A percentile compares a stretch with the other conserved stretches of the same genome.
Evolutionary conservation across 2,113 vertebrate species (phyloP).

Genomic region (Holacanthus passer): DNA sequence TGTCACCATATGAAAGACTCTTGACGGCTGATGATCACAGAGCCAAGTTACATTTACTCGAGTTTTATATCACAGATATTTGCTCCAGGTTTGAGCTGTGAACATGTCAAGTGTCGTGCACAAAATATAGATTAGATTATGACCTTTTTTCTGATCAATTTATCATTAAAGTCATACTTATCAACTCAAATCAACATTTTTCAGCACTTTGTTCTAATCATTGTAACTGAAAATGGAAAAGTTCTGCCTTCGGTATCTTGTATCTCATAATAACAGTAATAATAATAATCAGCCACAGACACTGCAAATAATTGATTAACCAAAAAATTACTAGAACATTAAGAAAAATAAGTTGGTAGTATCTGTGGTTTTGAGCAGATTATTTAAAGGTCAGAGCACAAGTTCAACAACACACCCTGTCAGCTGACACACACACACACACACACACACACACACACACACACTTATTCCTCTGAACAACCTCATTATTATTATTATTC

Average conservation of each 20-base stretch:
- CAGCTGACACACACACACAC: background rate
- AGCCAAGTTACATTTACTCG: background rate
- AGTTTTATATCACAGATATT: background rate
- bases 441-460: background rate
- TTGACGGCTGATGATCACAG: background rate
- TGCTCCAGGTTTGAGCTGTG: background rate
- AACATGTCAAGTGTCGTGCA: background rate
- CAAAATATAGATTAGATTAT: background rate
- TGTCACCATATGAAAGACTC: too few species aligned
- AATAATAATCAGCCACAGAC: too few species aligned
- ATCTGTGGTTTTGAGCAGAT: background rate
- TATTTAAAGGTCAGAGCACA: background rate
- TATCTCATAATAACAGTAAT: too few species aligned
- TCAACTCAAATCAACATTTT: background rate
- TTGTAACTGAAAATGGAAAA: background rate
- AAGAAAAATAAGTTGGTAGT: background rate
- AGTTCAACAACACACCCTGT: background rate
- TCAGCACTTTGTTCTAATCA: background rate
- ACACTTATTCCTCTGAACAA: background rate
- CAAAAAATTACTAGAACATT: background rate
- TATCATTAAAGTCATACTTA: background rate
- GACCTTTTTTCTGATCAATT: too few species aligned
- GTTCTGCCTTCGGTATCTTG: background rate
- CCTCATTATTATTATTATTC: background rate
- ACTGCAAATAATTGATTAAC: background rate